Conservation (phyloP, 1,140 invertebrate genomes). For the Ceratina australensis region DNA sequence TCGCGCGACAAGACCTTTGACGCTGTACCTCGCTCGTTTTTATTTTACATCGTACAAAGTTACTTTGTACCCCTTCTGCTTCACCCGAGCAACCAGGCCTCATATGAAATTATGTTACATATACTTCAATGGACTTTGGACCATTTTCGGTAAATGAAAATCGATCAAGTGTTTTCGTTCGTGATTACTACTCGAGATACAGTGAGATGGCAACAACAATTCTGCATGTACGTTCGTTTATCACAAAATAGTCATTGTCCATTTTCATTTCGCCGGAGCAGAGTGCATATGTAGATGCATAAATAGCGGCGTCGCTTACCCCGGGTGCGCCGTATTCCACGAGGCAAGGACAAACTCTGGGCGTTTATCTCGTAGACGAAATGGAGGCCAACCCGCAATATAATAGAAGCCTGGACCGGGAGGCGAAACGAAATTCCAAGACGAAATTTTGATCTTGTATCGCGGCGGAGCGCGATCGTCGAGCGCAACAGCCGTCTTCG, state of each 20-base stretch:
- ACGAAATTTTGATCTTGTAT: conserved; percentile 28
- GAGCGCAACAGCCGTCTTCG: conserved; percentile 39
- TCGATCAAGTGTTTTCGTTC: too few relatives aligned
- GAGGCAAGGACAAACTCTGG: neutral
- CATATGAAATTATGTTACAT: neutral
- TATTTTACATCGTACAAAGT: too few relatives aligned
- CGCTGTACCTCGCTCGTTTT: too few relatives aligned
- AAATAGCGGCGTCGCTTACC: neutral
- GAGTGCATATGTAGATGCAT: neutral
- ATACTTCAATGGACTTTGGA: too few relatives aligned
- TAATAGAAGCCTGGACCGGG: neutral
- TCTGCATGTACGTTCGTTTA: neutral
- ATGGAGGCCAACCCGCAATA: neutral
- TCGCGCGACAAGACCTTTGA: too few relatives aligned
- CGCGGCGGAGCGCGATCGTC: conserved; percentile 28
- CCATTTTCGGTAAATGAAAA: too few relatives aligned
- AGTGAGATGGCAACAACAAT: too few relatives aligned
- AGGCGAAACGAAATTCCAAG: conserved; percentile 22
- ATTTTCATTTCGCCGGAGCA: neutral
- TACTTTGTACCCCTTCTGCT: too few relatives aligned
- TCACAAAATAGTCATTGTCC: neutral
- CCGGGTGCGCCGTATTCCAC: neutral
- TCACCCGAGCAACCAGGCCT: too few relatives aligned
- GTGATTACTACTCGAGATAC: too few relatives aligned
- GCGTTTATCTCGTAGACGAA: neutral